Base-by-base conservation (phyloP, 2,888 invertebrate species). In the Coenonympha arcania region DNA sequence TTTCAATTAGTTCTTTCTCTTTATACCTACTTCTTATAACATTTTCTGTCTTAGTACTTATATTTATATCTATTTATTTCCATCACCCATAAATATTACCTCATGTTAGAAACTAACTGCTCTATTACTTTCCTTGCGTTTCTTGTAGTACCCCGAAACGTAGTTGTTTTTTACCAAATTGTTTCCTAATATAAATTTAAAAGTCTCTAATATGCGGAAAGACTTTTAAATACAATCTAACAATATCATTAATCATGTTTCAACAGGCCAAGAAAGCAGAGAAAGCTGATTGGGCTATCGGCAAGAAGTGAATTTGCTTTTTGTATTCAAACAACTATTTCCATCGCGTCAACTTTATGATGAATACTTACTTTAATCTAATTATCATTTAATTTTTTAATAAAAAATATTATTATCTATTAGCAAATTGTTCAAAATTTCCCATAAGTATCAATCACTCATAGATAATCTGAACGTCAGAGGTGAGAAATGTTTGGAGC, bases 261-360 rank as follows among this genome's bases (percentile, higher is more conserved):
- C 79, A 76, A 88, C 92, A 92, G 92, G 89, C 91, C 71, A 92
- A 92, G 90, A 92, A 92, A 77, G 89, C 91, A 75, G 92, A 92
- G 89, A 90, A 90, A 75, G 90, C 90, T 81, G 90, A 90, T 78
- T 90, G 90, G 90, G 89, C 89, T 87, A 81, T 83, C 65, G 85
- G 85, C 63, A 90, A 90, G 89, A 90, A 90, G 88, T 90, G 88
- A 64, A 53, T 51, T 55, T 52, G 48, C 47, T 33, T 41, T 36
- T 53, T 44, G 37, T 49, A 54, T 52, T 56, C 61, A 54, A 67
- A 68, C 58, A 64, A 65, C 68, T 59, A 59, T 64, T 57, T 60
- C 57, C 57, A 55, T 60, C 55, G 55, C 58, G 56, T 52, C 56
- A 48, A 52, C 37, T 53, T 45, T 52, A 55, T 58, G 65, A 75